phyloP scores from a whole-genome alignment of 2,797 vertebrate species.

The Bradypodion pumilum region DNA sequence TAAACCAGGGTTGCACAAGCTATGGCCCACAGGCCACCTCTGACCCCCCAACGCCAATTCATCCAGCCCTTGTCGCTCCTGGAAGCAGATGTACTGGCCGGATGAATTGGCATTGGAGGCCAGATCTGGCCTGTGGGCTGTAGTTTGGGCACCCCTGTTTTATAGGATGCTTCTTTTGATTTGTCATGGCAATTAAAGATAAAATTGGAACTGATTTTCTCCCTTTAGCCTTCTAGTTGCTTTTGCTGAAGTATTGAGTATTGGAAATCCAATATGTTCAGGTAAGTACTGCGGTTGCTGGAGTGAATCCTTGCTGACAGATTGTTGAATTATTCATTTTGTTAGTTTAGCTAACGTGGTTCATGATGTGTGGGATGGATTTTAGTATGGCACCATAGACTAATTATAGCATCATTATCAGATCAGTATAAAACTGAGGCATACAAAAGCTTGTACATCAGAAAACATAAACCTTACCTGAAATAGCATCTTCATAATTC shows the following conservation, averaged over 20 bases:
- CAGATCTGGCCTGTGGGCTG: too few relatives aligned
- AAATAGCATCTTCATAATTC: not conserved
- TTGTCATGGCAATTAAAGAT: not conserved
- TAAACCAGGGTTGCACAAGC: too few relatives aligned
- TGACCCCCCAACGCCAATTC: too few relatives aligned
- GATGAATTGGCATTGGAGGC: too few relatives aligned
- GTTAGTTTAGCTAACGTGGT: conserved; percentile 61
- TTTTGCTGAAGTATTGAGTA: conserved; percentile 5
- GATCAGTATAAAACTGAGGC: conserved; percentile 43
- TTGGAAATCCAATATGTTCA: conserved; percentile 20
- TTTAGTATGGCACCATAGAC: conserved; percentile 47
- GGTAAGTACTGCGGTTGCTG: conserved; percentile 57
- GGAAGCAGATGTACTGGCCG: too few relatives aligned
- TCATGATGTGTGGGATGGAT: conserved; percentile 52
- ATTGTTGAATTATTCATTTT: conserved; percentile 72
- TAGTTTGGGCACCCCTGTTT: too few relatives aligned
- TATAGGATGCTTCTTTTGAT: not conserved
- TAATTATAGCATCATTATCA: conserved; percentile 57
- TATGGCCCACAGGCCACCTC: too few relatives aligned
- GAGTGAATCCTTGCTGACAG: conserved; percentile 57
- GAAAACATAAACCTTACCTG: not conserved
- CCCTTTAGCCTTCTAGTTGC: not conserved
- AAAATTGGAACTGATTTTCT: not conserved
- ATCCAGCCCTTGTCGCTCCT: too few relatives aligned
- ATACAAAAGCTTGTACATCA: conserved; percentile 27